phyloP scores from a whole-genome alignment of 2,113 vertebrate species.

The Megaleporinus macrocephalus region DNA sequence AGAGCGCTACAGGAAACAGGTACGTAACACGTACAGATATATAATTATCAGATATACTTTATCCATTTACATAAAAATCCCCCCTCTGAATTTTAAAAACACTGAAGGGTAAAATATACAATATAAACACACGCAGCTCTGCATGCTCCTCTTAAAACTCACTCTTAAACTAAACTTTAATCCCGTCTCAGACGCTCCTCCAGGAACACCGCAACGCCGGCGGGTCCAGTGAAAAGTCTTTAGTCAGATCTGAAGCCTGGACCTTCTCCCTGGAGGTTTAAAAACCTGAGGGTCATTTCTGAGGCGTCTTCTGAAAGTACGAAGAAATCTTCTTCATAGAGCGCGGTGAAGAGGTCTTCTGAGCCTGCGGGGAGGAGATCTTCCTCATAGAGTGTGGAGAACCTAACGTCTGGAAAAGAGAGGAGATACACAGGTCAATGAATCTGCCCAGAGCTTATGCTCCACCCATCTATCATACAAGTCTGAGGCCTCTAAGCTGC shows the following conservation, averaged over 20 bases:
- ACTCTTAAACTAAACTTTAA: not conserved
- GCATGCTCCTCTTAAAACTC: not conserved
- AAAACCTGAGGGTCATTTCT: slow-evolving; percentile 64
- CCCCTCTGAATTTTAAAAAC: not conserved
- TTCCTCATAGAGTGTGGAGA: slow-evolving; percentile 41
- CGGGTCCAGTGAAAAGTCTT: not conserved
- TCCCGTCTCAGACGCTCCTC: not conserved
- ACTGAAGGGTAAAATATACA: slow-evolving; percentile 4
- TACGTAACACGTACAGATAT: not conserved
- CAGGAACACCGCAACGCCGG: not conserved
- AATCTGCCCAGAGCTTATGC: not conserved
- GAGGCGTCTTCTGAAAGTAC: slow-evolving; percentile 84
- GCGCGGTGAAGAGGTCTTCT: slow-evolving; percentile 77
- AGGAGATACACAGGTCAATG: not conserved
- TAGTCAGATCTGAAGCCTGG: not conserved
- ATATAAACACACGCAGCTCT: not conserved
- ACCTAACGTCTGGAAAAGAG: not conserved
- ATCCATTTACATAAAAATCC: slow-evolving; percentile 9
- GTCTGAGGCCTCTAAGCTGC: too few relatives aligned
- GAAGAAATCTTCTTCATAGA: slow-evolving; percentile 93
- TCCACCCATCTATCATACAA: too few relatives aligned
- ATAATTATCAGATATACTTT: slow-evolving; percentile 21
- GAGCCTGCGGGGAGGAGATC: slow-evolving; percentile 48
- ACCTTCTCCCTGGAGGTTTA: not conserved
- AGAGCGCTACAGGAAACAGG: not conserved